Conservation (phyloP, 1,140 invertebrate genomes). For the Drosophila guanche region DNA sequence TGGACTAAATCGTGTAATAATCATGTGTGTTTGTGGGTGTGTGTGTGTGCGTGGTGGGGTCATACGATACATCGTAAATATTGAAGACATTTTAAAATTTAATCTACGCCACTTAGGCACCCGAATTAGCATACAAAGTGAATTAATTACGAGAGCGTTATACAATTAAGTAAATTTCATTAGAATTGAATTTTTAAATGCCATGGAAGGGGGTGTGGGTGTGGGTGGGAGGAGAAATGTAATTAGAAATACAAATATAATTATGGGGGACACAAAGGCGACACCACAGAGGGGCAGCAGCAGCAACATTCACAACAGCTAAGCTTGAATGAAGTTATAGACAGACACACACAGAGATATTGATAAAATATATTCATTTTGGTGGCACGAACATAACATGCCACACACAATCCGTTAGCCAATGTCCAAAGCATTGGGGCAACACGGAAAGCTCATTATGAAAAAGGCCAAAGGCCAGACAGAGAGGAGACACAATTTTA, state of each 20-base stretch:
- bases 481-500: conserved; percentile 40
- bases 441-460: conserved; percentile 53
- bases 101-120: conserved; percentile 80
- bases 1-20: conserved; percentile 61
- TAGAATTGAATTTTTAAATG: conserved; percentile 80
- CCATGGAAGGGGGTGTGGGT: background rate
- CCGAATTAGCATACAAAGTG: conserved; percentile 79
- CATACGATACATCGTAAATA: conserved; percentile 56
- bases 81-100: conserved; percentile 82
- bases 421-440: conserved; percentile 30
- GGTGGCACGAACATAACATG: conserved; percentile 5
- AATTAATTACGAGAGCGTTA: conserved; percentile 80
- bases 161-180: conserved; percentile 82
- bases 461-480: conserved; percentile 46
- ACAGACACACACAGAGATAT: conserved; percentile 22
- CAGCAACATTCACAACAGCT: background rate
- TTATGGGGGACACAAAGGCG: conserved; percentile 50
- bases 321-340: conserved; percentile 44
- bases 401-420: conserved; percentile 19
- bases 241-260: conserved; percentile 80
- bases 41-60: conserved; percentile 2
- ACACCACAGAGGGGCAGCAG: conserved; percentile 16
- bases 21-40: conserved; percentile 34
- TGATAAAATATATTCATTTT: conserved; percentile 1
- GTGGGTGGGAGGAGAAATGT: conserved; percentile 29